Evolutionary conservation across 2,888 invertebrate genomes (phyloP).

Genomic region (Julus scandinavius): DNA sequence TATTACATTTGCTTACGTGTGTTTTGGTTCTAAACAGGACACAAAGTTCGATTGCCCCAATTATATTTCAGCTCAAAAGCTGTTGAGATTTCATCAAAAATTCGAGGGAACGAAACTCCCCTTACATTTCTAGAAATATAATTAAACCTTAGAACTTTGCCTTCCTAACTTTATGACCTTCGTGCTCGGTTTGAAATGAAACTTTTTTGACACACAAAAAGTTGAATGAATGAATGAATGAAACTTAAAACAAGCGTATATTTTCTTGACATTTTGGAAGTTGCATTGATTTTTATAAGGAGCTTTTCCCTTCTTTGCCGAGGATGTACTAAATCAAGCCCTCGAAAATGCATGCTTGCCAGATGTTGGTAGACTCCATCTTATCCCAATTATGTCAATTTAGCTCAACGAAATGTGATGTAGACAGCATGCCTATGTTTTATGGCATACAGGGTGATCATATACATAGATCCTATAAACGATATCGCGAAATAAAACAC

Average conservation of each 20-base stretch:
- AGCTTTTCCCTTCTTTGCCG: background rate
- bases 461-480: background rate
- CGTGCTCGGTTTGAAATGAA: too few species aligned
- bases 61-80: too few species aligned
- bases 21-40: too few species aligned
- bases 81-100: too few species aligned
- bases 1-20: too few species aligned
- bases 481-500: too few species aligned
- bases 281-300: background rate
- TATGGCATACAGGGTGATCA: background rate
- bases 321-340: background rate
- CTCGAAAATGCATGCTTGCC: background rate
- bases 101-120: too few species aligned
- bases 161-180: too few species aligned
- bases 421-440: background rate
- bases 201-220: background rate
- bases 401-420: background rate
- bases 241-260: background rate
- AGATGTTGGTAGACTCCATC: conserved; percentile 16
- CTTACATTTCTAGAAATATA: too few species aligned
- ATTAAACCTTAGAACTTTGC: too few species aligned
- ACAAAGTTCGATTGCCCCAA: too few species aligned
- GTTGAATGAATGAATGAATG: background rate
- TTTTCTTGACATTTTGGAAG: background rate
- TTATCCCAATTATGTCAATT: background rate